Conservation (phyloP, 2,888 invertebrate species). For the Drosophila affinis region DNA sequence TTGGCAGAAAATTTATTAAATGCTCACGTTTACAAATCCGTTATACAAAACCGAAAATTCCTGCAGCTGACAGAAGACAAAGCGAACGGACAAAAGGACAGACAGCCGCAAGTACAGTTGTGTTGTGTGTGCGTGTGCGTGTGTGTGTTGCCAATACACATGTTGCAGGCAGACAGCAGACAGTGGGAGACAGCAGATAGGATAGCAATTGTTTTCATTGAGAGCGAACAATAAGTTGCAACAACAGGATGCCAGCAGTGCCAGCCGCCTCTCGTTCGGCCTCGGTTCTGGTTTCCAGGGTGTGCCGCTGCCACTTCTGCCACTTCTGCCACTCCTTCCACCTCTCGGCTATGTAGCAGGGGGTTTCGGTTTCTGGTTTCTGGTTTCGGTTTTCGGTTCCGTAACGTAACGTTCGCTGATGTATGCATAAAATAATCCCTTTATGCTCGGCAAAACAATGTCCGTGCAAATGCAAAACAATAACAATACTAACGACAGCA, state of each 20-base stretch:
- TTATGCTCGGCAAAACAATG: slow-evolving; percentile 79
- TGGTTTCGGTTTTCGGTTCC: slow-evolving; percentile 5
- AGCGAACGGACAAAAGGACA: slow-evolving; percentile 19
- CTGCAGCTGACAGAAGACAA: slow-evolving; percentile 68
- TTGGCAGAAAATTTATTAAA: slow-evolving; percentile 79
- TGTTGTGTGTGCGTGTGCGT: background rate
- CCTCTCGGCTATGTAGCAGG: slow-evolving; percentile 5
- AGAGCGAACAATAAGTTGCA: slow-evolving; percentile 77
- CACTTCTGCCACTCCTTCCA: no score
- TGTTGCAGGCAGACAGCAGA: slow-evolving; percentile 40
- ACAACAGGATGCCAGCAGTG: slow-evolving; percentile 60
- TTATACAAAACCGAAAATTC: slow-evolving; percentile 77
- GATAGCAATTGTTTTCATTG: slow-evolving; percentile 70
- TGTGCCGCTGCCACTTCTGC: no score
- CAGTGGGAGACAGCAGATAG: background rate
- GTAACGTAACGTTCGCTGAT: slow-evolving; percentile 56
- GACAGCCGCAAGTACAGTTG: background rate
- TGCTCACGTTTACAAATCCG: slow-evolving; percentile 80
- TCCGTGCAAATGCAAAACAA: slow-evolving; percentile 80
- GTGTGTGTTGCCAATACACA: slow-evolving; percentile 57
- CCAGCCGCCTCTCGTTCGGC: slow-evolving; percentile 40
- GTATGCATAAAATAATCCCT: slow-evolving; percentile 80
- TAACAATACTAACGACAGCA: slow-evolving; percentile 69
- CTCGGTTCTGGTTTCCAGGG: slow-evolving; percentile 31
- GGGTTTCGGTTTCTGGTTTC: slow-evolving; percentile 10